Conservation (phyloP, 2,888 invertebrate species). For the Melieria crassipennis region DNA sequence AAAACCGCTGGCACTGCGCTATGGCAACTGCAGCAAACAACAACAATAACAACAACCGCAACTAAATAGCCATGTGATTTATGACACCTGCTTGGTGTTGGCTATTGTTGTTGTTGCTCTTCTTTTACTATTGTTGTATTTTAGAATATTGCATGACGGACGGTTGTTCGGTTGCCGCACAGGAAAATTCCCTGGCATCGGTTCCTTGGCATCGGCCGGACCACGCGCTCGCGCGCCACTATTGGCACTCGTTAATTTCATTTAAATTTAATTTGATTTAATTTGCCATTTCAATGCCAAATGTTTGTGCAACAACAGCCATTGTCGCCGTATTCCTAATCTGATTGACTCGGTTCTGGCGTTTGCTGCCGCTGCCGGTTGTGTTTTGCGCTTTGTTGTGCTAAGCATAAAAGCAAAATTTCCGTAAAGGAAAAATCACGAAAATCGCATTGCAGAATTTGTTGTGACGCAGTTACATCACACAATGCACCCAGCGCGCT, state of each 20-base stretch:
- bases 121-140: background rate
- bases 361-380: background rate
- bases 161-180: too few relatives aligned
- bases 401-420: background rate
- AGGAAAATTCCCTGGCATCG: too few relatives aligned
- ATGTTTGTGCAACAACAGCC: background rate
- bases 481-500: background rate
- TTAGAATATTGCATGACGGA: too few relatives aligned
- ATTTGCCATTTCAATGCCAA: background rate
- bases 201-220: background rate
- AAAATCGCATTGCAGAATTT: background rate
- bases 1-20: background rate
- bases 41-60: conserved; percentile 18
- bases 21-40: conserved; percentile 8
- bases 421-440: background rate
- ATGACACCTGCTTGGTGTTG: conserved; percentile 28
- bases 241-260: conserved; percentile 19
- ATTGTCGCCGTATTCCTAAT: too few relatives aligned
- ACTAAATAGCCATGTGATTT: conserved; percentile 37
- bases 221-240: conserved; percentile 25
- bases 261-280: conserved; percentile 10
- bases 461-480: background rate
- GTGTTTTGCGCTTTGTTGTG: background rate
- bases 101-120: background rate
- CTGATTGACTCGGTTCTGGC: too few relatives aligned